These are phyloP conservation scores for Halcyon malimbica DNA, from an alignment of 2,113 vertebrate species.

Conservation along the genomic window DNA sequence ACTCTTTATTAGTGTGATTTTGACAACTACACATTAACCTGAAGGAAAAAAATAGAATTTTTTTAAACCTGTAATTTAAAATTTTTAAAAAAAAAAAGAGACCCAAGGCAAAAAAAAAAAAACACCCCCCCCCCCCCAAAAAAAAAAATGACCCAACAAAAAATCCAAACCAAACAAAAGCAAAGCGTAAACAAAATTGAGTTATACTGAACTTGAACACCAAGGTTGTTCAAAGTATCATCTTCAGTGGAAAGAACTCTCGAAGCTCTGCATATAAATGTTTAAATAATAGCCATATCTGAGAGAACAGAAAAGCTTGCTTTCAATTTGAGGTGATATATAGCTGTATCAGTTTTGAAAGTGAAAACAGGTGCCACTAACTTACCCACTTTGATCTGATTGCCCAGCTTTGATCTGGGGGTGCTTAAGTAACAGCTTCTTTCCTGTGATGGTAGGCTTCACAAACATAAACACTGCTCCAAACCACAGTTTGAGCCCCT, in stretches of 20 bases:
- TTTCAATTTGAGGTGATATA: neutral
- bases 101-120: neutral
- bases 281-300: constrained; percentile 16
- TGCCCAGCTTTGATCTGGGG: neutral
- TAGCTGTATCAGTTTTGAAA: neutral
- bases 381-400: neutral
- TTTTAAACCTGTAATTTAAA: neutral
- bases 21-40: neutral
- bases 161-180: neutral
- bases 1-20: neutral
- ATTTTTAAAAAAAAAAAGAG: neutral
- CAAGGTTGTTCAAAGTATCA: neutral
- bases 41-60: neutral
- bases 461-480: neutral
- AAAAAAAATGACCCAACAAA: neutral
- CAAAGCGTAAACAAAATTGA: neutral
- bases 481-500: neutral
- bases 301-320: constrained; percentile 4
- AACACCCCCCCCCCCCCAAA: too few species aligned
- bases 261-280: neutral
- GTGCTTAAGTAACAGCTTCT: neutral
- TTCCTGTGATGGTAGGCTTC: neutral
- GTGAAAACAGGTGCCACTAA: neutral
- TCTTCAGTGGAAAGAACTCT: neutral
- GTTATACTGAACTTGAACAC: neutral